Evolutionary conservation across 2,888 invertebrate genomes (phyloP).

Genomic region (Psylliodes chrysocephalus): DNA sequence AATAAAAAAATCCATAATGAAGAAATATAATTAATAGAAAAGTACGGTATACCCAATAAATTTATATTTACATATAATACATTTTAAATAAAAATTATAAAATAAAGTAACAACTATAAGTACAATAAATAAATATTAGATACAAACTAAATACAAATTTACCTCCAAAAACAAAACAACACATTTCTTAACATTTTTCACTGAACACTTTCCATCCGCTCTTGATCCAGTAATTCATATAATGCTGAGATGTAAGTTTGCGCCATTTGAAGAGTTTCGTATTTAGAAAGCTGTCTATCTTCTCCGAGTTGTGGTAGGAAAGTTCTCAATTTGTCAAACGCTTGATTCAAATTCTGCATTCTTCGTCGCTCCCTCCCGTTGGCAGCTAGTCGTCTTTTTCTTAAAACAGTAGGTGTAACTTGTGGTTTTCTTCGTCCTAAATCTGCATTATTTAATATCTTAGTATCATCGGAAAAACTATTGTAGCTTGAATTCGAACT

Average conservation of each 20-base stretch:
- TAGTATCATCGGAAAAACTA: conserved; percentile 55
- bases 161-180: background rate
- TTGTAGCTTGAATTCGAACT: conserved; percentile 55
- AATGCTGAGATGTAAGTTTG: conserved; percentile 94
- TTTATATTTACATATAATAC: too few species aligned
- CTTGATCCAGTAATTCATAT: conserved; percentile 76
- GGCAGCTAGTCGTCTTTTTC: conserved; percentile 87
- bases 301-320: conserved; percentile 93
- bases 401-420: conserved; percentile 83
- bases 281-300: conserved; percentile 92
- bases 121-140: too few species aligned
- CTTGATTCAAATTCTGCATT: conserved; percentile 95
- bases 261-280: conserved; percentile 97
- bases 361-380: conserved; percentile 91
- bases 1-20: too few species aligned
- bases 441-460: conserved; percentile 51
- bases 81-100: too few species aligned
- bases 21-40: too few species aligned
- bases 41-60: too few species aligned
- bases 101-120: too few species aligned
- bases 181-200: background rate
- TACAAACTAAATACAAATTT: background rate
- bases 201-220: background rate
- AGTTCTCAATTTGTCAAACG: conserved; percentile 89
- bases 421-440: conserved; percentile 50